Conservation (phyloP, 2,888 invertebrate genomes). For the Epinotia ramella region DNA sequence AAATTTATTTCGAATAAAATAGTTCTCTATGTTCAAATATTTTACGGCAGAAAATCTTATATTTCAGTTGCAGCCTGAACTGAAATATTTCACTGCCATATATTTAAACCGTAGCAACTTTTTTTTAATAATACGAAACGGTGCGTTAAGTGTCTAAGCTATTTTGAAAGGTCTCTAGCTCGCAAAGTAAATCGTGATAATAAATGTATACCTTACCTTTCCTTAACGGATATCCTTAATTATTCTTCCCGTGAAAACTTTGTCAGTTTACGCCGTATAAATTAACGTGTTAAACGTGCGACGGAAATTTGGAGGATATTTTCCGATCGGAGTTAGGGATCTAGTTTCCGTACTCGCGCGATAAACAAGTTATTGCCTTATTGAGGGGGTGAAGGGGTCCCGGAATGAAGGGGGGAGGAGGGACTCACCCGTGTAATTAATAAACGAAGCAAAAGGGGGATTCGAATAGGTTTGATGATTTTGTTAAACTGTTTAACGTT, state of each 20-base stretch:
- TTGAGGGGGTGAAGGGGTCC: conserved; percentile 52
- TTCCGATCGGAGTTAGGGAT: conserved; percentile 74
- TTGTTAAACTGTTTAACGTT: conserved; percentile 59
- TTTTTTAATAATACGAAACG: too few species aligned
- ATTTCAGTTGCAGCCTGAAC: too few species aligned
- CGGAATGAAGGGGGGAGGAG: conserved; percentile 45
- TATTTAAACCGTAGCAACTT: too few species aligned
- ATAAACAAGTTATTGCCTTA: conserved; percentile 76
- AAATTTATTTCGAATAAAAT: too few species aligned
- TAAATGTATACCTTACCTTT: conserved; percentile 49
- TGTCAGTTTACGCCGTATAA: conserved; percentile 51
- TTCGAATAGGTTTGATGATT: conserved; percentile 71
- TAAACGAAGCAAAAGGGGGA: conserved; percentile 72
- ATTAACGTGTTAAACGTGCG: conserved; percentile 54
- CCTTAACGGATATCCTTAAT: conserved; percentile 50
- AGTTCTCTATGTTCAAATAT: too few species aligned
- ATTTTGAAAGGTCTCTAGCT: not conserved
- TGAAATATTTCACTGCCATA: too few species aligned
- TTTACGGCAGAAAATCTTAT: too few species aligned
- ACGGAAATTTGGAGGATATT: conserved; percentile 73
- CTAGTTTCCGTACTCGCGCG: conserved; percentile 76
- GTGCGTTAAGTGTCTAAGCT: too few species aligned
- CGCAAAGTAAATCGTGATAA: conserved; percentile 44
- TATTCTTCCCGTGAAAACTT: conserved; percentile 50
- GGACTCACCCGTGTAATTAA: conserved; percentile 73